Evolutionary conservation across 2,113 vertebrate genomes (phyloP), one percentile per base, ranked within the genome.

Genomic region (Edolisoma coerulescens): DNA sequence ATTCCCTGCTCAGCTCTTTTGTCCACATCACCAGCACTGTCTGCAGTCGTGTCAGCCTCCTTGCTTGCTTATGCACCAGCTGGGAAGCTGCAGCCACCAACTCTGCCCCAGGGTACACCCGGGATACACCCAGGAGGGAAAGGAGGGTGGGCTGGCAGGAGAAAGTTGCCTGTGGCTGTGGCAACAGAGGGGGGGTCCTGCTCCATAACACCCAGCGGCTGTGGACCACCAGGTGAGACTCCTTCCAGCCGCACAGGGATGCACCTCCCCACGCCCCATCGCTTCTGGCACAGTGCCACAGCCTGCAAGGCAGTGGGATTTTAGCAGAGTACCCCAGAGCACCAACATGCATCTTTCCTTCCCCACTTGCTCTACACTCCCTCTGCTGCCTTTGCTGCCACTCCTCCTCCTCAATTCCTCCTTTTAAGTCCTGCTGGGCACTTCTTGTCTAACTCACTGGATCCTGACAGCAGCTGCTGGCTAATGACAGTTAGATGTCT

Each of bases 181-280:
- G 33, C 44, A 87, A 24, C 16, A 52, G 24, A n/a, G 6, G 3
- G n/a, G 24, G 33, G 7, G n/a, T 35, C 76, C 42, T 1, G 2
- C 37, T 87, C n/a, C 1, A 0, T 37, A 52, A 57, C 2, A 3
- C 26, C 26, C 24, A 4, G 65, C 44, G 85, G 59, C 42, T 33
- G 53, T 26, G 54, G 44, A 82, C 16, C 57, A 54, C 47, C 69
- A 89, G 71, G 42, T 41, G 53, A 76, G n/a, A 8, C 33, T 54
- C 54, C 13, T 45, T 22, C 76, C 71, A 53, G 52, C 32, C 61
- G 32, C 37, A 33, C 41, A 37, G 30, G n/a, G 57, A 60, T 16
- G 44, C 37, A 68, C 16, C 3, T 0, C 30, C 3, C 11, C 3
- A 15, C 6, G 3, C 22, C 33, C 4, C 39, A 22, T 2, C 4